phyloP scores from a whole-genome alignment of 2,888 invertebrate species.

The Erebia ligea region DNA sequence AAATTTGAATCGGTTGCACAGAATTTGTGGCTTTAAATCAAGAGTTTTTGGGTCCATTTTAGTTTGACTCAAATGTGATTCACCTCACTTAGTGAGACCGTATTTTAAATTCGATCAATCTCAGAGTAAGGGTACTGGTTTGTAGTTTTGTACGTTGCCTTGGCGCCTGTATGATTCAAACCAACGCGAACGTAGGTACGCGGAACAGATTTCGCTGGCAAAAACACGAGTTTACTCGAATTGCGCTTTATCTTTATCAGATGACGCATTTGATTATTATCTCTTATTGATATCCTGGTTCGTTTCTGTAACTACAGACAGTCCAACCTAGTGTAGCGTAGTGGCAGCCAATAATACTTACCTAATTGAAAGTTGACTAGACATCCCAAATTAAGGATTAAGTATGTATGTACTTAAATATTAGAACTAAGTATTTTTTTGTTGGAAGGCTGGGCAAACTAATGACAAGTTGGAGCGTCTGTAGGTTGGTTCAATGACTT shows the following conservation, averaged over 20 bases:
- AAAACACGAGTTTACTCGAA: conserved; percentile 24
- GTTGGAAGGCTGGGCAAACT: background rate
- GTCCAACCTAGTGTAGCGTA: too few relatives aligned
- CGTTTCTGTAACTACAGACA: background rate
- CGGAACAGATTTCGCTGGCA: conserved; percentile 33
- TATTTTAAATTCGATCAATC: too few relatives aligned
- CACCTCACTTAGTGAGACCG: too few relatives aligned
- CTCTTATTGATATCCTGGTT: conserved; percentile 18
- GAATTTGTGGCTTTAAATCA: too few relatives aligned
- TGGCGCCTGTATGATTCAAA: conserved; percentile 37
- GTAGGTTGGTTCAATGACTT: too few relatives aligned
- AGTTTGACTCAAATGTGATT: too few relatives aligned
- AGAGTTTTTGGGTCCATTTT: too few relatives aligned
- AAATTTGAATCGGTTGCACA: too few relatives aligned
- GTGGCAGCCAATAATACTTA: background rate
- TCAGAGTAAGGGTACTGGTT: too few relatives aligned
- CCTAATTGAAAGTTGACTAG: too few relatives aligned
- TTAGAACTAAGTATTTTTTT: background rate
- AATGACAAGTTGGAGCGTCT: background rate
- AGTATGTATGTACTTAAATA: too few relatives aligned
- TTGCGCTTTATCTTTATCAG: conserved; percentile 14
- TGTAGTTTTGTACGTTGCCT: conserved; percentile 38
- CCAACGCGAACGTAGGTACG: conserved; percentile 21
- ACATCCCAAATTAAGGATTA: background rate
- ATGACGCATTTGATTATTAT: conserved; percentile 28